A percentile compares a stretch with the other conserved stretches of the same genome.
These are phyloP conservation scores for Caretta caretta DNA, from an alignment of 2,113 vertebrate species.

Conservation along the genomic window DNA sequence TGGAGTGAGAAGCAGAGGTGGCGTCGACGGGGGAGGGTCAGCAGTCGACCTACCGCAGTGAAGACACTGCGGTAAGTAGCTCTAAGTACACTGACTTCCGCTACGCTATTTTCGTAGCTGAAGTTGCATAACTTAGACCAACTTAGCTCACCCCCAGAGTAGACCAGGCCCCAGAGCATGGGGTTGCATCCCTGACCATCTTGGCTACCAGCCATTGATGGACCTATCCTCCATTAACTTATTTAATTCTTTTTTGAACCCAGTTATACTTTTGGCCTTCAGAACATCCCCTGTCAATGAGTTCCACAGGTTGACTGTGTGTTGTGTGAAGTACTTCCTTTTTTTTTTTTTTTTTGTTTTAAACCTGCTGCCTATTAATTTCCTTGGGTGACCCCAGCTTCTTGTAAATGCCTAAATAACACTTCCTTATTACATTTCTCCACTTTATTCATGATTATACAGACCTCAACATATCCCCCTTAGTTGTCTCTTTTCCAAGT, in stretches of 20 bases:
- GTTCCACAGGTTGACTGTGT: not conserved
- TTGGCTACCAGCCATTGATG: not conserved
- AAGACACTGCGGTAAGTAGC: too few species aligned
- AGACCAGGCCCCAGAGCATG: not conserved
- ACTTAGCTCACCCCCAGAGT: too few species aligned
- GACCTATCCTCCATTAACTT: not conserved
- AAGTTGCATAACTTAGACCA: too few species aligned
- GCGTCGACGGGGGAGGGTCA: too few species aligned
- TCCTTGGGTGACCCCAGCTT: not conserved
- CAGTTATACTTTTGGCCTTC: not conserved
- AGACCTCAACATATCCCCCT: not conserved
- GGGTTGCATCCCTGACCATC: not conserved
- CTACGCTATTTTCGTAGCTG: too few species aligned
- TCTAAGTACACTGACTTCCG: too few species aligned
- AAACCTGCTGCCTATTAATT: not conserved
- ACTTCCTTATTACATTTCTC: not conserved
- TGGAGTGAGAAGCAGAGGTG: too few species aligned
- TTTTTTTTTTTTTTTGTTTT: not conserved
- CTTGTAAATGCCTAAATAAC: not conserved
- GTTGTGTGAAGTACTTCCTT: not conserved
- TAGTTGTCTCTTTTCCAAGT: not conserved
- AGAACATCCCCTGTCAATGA: not conserved
- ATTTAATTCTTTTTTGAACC: not conserved
- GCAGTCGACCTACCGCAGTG: too few species aligned
- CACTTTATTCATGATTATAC: not conserved